Percentiles rank a stretch among this genome's conserved stretches.
Evolutionary conservation across 2,797 vertebrate genomes (phyloP).

Genomic region (Sebastes nivosus): DNA sequence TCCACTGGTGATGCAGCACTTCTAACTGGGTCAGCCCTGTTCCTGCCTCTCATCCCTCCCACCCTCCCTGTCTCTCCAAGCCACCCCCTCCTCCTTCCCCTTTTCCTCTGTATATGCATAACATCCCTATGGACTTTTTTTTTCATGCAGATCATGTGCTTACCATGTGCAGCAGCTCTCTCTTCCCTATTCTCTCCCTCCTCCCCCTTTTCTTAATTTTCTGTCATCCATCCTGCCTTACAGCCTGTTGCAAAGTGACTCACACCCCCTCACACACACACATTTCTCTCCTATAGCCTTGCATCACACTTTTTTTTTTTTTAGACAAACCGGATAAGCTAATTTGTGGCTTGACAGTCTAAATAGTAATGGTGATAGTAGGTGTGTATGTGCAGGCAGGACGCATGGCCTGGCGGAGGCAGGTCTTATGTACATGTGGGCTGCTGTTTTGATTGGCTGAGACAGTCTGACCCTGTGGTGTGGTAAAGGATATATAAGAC

Average conservation of each 20-base stretch:
- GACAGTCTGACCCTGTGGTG: conserved; percentile 44
- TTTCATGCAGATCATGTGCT: conserved; percentile 61
- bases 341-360: not conserved
- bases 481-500: conserved; percentile 62
- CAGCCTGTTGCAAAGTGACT: conserved; percentile 46
- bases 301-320: not conserved
- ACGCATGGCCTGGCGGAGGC: conserved; percentile 1
- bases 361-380: conserved; percentile 25
- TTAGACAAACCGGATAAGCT: not conserved
- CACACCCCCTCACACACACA: not conserved
- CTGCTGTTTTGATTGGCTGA: conserved; percentile 70
- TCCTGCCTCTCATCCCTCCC: conserved; percentile 50
- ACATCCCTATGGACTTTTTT: conserved; percentile 28
- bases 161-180: conserved; percentile 54
- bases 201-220: conserved; percentile 23
- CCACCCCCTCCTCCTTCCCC: conserved; percentile 7
- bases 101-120: conserved; percentile 29
- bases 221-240: conserved; percentile 23
- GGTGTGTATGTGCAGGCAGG: conserved; percentile 35
- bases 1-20: conserved; percentile 74
- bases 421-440: conserved; percentile 44
- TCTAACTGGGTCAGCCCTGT: conserved; percentile 75
- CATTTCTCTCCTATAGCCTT: not conserved
- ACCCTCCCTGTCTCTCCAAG: conserved; percentile 28
- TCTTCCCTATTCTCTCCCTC: conserved; percentile 10